A percentile compares a stretch with the other conserved stretches of the same genome.
Evolutionary conservation across 1,140 invertebrate genomes (phyloP).

Genomic region (Monochamus saltuarius): DNA sequence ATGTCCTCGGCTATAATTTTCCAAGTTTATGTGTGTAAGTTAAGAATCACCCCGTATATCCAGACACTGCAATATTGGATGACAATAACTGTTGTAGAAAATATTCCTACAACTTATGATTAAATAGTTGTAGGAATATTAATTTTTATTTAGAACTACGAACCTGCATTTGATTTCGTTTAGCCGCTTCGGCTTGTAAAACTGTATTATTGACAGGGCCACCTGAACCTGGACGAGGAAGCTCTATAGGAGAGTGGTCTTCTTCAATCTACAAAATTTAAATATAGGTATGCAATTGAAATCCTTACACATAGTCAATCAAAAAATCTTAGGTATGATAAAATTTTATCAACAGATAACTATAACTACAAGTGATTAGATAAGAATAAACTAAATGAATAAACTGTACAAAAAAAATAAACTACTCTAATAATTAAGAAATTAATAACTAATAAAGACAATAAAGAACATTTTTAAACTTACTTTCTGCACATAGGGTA

Average conservation of each 20-base stretch:
- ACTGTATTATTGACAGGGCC: slow-evolving; percentile 39
- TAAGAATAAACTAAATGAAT: slow-evolving; percentile 6
- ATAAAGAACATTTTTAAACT: slow-evolving; percentile 30
- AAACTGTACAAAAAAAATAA: neutral
- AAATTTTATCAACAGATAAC: too few relatives aligned
- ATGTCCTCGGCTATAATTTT: too few relatives aligned
- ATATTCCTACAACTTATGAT: too few relatives aligned
- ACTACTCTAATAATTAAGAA: too few relatives aligned
- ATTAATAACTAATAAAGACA: too few relatives aligned
- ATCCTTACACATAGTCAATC: neutral
- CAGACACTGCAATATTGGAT: too few relatives aligned
- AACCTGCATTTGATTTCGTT: slow-evolving; percentile 54
- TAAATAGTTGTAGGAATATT: too few relatives aligned
- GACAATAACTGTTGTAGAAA: too few relatives aligned
- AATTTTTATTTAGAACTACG: slow-evolving; percentile 13
- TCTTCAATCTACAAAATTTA: slow-evolving; percentile 47
- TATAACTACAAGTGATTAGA: slow-evolving; percentile 3
- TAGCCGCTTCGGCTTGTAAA: slow-evolving; percentile 44
- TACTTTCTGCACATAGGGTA: slow-evolving; percentile 87
- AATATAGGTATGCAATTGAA: slow-evolving; percentile 6
- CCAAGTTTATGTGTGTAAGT: too few relatives aligned
- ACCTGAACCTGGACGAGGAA: slow-evolving; percentile 48
- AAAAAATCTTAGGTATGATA: neutral
- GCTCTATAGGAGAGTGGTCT: slow-evolving; percentile 42
- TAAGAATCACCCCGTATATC: too few relatives aligned